A percentile compares a stretch with the other conserved stretches of the same genome.
Evolutionary conservation across 2,888 invertebrate genomes (phyloP).

Genomic region (Cryptocheilus praepositus): DNA sequence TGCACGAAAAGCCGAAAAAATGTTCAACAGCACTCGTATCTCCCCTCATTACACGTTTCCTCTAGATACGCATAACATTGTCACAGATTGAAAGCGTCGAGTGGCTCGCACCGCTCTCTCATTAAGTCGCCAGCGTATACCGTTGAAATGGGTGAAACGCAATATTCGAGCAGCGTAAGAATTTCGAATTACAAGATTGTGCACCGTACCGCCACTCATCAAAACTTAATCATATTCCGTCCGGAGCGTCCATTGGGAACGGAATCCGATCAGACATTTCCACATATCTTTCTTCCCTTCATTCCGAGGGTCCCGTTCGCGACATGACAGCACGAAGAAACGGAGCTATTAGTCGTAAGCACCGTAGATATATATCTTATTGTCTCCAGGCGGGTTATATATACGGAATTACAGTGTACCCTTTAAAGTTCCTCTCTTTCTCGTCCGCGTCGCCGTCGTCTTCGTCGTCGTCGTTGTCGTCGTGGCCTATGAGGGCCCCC

Average conservation of each 20-base stretch:
- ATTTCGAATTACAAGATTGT: too few relatives aligned
- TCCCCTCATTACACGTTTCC: background rate
- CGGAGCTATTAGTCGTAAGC: conserved; percentile 62
- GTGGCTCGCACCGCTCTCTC: too few relatives aligned
- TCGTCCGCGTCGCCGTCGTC: conserved; percentile 17
- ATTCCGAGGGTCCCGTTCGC: conserved; percentile 4
- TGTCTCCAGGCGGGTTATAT: conserved; percentile 52
- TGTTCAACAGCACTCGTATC: background rate
- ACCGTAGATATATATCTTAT: conserved; percentile 64
- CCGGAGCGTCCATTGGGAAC: too few relatives aligned
- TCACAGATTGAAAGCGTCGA: background rate
- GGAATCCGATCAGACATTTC: too few relatives aligned
- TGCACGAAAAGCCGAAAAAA: too few relatives aligned
- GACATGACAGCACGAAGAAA: conserved; percentile 29
- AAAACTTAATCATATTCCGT: too few relatives aligned
- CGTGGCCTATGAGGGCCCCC: conserved; percentile 55
- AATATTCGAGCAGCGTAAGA: too few relatives aligned
- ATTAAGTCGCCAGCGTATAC: too few relatives aligned
- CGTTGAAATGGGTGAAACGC: too few relatives aligned
- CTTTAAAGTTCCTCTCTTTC: conserved; percentile 37
- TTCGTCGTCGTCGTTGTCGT: conserved; percentile 35
- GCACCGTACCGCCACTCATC: too few relatives aligned
- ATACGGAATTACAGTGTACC: conserved; percentile 45
- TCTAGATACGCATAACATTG: background rate
- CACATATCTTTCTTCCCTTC: conserved; percentile 1